Conservation (phyloP, 2,113 vertebrate genomes). For the Setophaga coronata region DNA sequence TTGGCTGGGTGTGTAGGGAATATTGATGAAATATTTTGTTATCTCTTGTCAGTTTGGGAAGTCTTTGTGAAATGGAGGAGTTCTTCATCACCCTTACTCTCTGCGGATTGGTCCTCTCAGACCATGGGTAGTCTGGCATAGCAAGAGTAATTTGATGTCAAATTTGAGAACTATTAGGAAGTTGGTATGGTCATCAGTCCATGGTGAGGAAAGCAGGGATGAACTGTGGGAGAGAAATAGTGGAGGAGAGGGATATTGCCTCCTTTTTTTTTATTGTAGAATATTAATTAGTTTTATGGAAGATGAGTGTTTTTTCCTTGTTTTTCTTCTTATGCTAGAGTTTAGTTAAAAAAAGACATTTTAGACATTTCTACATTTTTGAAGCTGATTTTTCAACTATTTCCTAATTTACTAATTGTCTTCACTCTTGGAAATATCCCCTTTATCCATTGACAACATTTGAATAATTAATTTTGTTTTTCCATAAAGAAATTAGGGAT, state of each 20-base stretch:
- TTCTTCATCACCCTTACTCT: background rate
- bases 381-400: background rate
- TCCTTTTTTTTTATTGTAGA: background rate
- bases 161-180: background rate
- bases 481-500: background rate
- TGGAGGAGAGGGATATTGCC: background rate
- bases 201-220: background rate
- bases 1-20: background rate
- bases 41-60: background rate
- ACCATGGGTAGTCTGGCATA: background rate
- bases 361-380: background rate
- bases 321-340: background rate
- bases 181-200: background rate
- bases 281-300: background rate
- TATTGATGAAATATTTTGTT: background rate
- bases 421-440: background rate
- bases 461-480: background rate
- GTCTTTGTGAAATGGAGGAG: background rate
- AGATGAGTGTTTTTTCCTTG: rapidly evolving
- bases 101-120: background rate
- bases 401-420: background rate
- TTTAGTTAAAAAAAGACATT: background rate
- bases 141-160: background rate
- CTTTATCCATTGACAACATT: background rate
- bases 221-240: background rate